Evolutionary conservation across 53 echinoderm and acorn worm genomes (phyloP).

Genomic region (Astropecten irregularis): DNA sequence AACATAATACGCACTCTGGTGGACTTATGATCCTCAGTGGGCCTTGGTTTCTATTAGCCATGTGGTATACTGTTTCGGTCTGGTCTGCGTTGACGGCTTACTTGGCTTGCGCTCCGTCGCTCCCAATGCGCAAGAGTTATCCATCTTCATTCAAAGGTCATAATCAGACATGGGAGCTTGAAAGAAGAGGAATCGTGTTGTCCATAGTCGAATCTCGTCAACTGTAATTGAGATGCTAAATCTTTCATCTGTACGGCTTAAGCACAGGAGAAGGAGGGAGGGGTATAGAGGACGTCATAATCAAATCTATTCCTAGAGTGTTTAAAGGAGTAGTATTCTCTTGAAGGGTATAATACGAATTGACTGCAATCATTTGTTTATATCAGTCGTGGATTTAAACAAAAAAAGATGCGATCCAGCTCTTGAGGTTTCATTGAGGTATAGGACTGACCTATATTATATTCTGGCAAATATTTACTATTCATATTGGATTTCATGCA

Average conservation of each 20-base stretch:
- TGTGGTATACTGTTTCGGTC: conserved; percentile 22
- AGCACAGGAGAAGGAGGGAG: neutral
- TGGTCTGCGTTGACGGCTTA: neutral
- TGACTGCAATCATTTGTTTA: no score
- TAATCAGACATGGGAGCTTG: no score
- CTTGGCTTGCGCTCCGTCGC: neutral
- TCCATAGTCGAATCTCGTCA: conserved; percentile 17
- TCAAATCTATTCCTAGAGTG: neutral
- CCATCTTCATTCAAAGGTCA: no score
- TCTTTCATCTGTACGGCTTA: conserved; percentile 14
- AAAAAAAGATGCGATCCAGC: no score
- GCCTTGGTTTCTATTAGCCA: conserved; percentile 26
- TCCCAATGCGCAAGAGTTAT: no score
- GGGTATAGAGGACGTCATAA: neutral
- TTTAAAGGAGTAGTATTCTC: neutral
- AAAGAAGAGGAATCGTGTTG: no score
- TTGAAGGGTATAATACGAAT: no score
- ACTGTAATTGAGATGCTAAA: conserved; percentile 37
- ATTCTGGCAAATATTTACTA: no score
- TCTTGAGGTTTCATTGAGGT: no score
- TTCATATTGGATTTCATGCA: no score
- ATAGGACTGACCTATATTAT: no score
- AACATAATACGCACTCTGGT: conserved; percentile 34
- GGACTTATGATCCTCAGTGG: conserved; percentile 31
- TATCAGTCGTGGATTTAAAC: no score